These are phyloP conservation scores for Mycteria americana DNA, from an alignment of 2,797 vertebrate genomes.

Conservation along the genomic window DNA sequence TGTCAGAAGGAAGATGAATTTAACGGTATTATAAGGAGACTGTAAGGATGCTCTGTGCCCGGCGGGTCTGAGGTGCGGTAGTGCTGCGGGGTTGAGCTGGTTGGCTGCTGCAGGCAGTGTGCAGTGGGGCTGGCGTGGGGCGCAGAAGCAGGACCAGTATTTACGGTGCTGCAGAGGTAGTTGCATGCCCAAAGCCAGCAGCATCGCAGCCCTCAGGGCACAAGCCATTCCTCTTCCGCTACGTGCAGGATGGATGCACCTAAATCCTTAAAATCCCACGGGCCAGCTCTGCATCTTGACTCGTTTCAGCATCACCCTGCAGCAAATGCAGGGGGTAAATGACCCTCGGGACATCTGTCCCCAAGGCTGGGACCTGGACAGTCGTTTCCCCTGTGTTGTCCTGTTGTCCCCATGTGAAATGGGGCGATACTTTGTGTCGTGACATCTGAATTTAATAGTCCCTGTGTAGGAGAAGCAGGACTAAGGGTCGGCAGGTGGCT, in stretches of 20 bases:
- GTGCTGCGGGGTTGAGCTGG: neutral
- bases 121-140: rapidly evolving
- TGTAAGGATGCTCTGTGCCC: neutral
- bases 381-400: neutral
- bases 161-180: neutral
- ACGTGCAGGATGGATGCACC: rapidly evolving
- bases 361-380: neutral
- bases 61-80: rapidly evolving
- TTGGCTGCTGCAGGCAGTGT: neutral
- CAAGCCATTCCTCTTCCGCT: neutral
- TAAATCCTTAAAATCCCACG: neutral
- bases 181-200: too few species aligned
- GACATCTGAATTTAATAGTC: neutral
- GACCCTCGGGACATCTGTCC: neutral
- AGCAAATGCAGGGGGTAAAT: neutral
- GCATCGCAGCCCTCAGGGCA: rapidly evolving
- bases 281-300: neutral
- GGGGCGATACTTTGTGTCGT: neutral
- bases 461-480: neutral
- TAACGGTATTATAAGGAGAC: neutral
- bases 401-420: neutral
- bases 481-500: neutral
- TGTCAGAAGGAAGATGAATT: neutral
- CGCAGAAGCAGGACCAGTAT: neutral
- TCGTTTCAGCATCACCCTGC: neutral